Conservation (phyloP, 2,888 invertebrate species). For the Agriotes lineatus region DNA sequence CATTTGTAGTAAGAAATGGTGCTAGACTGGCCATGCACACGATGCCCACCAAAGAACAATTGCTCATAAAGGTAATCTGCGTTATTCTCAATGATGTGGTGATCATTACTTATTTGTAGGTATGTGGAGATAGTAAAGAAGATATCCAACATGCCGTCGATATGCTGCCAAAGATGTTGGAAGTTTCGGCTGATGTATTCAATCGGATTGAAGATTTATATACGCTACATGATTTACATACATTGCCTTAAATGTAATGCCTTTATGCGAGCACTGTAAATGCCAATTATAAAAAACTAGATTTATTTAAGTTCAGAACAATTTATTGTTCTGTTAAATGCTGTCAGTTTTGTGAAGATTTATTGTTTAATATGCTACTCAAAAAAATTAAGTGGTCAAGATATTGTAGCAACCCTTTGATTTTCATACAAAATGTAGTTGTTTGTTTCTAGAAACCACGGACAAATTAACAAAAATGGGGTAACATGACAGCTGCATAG, state of each 20-base stretch:
- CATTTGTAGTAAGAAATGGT: slow-evolving; percentile 87
- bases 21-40: slow-evolving; percentile 90
- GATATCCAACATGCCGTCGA: slow-evolving; percentile 73
- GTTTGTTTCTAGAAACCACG: no score
- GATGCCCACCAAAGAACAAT: slow-evolving; percentile 80
- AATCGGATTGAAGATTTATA: slow-evolving; percentile 81
- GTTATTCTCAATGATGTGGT: no score
- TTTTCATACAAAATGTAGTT: no score
- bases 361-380: no score
- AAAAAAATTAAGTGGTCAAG: no score
- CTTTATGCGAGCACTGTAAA: slow-evolving; percentile 3
- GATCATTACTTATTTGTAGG: no score
- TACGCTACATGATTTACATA: slow-evolving; percentile 78
- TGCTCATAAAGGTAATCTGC: slow-evolving; percentile 76
- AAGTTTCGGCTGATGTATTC: slow-evolving; percentile 80
- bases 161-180: slow-evolving; percentile 79
- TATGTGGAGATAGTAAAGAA: slow-evolving; percentile 73
- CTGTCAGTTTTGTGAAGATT: background rate
- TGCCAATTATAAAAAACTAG: background rate
- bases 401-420: no score
- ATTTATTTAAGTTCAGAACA: background rate
- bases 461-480: no score
- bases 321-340: background rate
- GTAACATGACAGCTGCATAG: no score
- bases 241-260: slow-evolving; percentile 74